Percentiles rank a stretch among this genome's conserved stretches.
These are phyloP conservation scores for Rhamphomyia laevipes DNA, from an alignment of 2,888 invertebrate genomes.

Conservation along the genomic window DNA sequence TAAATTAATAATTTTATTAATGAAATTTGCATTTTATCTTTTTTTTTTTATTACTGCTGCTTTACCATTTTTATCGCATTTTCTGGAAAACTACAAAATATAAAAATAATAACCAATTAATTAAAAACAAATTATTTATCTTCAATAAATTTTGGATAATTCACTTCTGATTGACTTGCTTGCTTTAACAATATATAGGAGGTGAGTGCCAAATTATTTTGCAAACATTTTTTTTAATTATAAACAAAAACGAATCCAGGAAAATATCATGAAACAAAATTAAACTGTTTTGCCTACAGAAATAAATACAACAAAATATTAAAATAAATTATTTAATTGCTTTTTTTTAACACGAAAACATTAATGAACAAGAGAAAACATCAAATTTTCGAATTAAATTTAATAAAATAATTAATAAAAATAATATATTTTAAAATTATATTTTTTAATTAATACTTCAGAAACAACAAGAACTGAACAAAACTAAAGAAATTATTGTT, in stretches of 20 bases:
- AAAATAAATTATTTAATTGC: conserved; percentile 15
- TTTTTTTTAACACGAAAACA: conserved; percentile 7
- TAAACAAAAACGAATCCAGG: conserved; percentile 16
- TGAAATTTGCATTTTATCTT: too few relatives aligned
- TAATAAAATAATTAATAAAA: background rate
- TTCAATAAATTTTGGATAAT: too few relatives aligned
- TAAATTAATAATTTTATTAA: too few relatives aligned
- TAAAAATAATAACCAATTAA: too few relatives aligned
- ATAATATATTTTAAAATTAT: background rate
- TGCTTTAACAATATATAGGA: conserved; percentile 7
- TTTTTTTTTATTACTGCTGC: too few relatives aligned
- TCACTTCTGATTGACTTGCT: background rate
- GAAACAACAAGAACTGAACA: conserved; percentile 75
- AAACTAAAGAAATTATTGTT: conserved; percentile 86
- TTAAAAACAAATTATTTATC: too few relatives aligned
- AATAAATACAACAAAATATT: conserved; percentile 14
- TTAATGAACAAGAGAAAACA: background rate
- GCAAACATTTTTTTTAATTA: conserved; percentile 10
- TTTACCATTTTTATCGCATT: too few relatives aligned
- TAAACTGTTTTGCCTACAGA: too few relatives aligned
- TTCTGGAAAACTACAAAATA: too few relatives aligned
- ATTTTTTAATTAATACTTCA: conserved; percentile 27
- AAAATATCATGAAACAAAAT: conserved; percentile 9
- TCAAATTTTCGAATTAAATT: background rate
- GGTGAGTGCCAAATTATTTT: conserved; percentile 7